Base-by-base conservation (phyloP, 2,888 invertebrate species). In the Pherbina coryleti region DNA sequence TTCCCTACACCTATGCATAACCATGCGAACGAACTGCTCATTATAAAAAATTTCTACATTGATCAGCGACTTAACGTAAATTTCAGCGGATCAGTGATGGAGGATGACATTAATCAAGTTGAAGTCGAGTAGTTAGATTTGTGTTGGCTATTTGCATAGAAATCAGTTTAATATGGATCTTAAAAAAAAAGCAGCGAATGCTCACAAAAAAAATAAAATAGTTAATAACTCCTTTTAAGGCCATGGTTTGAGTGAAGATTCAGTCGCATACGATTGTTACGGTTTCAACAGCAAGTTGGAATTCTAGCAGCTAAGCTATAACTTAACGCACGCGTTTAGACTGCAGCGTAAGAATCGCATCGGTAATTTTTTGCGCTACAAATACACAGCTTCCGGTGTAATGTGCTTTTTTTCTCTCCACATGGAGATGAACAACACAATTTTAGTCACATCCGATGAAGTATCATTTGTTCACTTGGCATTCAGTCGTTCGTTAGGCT, bases 401-500 rank as follows among this genome's bases (percentile, higher is more conserved):
- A 62, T 17, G 73, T 28, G 62, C 2, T 37, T 37, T 37, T 44
- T 44, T 64, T 49, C 62, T 51, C 64, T 44, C 44, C 22, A 22
- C 44, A 19, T 34, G 34, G 67, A 75, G 66, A 85, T 85, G 85
- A 85, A 85, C 85, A 82, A 84, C 82, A 80, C 85, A 83, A 83
- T 85, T 86, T 85, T 85, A 85, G 81, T 80, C 78, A 84, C 83
- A 84, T 87, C 85, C 86, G 78, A 75, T 77, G 77, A 77, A 75
- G 77, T 73, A 75, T 78, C 77, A 72, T 62, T 78, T 75, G 76
- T 44, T 60, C 53, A 62, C 34, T 73, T 37, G 37, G 60, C 44
- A 64, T 62, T 62, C 66, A 53, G 67, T 76, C 71, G 73, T 19
- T 49, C 62, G 62, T 17, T 55, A 22, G 37, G 34, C 51, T 49